phyloP scores from a whole-genome alignment of 2,113 vertebrate species.

The Sarotherodon lohbergeri region DNA sequence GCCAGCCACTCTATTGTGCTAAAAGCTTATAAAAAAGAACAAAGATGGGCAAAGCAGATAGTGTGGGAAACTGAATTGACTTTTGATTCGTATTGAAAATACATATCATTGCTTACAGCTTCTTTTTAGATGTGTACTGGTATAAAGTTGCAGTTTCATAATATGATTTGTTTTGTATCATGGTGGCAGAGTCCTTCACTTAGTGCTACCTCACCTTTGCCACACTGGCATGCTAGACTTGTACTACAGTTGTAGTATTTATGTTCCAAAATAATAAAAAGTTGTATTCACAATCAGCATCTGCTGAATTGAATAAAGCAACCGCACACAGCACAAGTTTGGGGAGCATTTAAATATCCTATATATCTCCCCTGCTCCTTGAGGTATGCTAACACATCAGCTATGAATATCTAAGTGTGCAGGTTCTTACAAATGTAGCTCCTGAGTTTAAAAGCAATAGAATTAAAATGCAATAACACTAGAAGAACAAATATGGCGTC shows the following conservation, averaged over 20 bases:
- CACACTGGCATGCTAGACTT: background rate
- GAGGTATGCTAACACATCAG: background rate
- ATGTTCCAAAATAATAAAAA: background rate
- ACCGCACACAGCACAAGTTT: background rate
- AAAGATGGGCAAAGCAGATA: background rate
- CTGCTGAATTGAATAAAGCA: background rate
- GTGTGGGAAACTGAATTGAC: background rate
- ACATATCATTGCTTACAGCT: background rate
- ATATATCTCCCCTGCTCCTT: background rate
- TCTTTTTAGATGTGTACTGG: background rate
- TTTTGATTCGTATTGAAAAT: background rate
- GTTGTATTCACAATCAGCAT: background rate
- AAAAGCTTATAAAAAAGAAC: background rate
- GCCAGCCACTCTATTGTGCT: background rate
- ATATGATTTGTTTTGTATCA: background rate
- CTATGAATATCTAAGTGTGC: background rate
- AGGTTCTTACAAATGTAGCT: background rate
- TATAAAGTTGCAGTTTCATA: background rate
- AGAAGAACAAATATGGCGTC: background rate
- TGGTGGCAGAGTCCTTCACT: background rate
- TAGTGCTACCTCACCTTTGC: background rate
- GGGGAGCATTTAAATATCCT: conserved; percentile 7
- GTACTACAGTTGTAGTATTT: background rate
- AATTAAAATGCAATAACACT: background rate
- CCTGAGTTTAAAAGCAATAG: background rate